These are phyloP conservation scores for Drosophila pseudoananassae DNA, from an alignment of 1,140 invertebrate species.

Conservation along the genomic window DNA sequence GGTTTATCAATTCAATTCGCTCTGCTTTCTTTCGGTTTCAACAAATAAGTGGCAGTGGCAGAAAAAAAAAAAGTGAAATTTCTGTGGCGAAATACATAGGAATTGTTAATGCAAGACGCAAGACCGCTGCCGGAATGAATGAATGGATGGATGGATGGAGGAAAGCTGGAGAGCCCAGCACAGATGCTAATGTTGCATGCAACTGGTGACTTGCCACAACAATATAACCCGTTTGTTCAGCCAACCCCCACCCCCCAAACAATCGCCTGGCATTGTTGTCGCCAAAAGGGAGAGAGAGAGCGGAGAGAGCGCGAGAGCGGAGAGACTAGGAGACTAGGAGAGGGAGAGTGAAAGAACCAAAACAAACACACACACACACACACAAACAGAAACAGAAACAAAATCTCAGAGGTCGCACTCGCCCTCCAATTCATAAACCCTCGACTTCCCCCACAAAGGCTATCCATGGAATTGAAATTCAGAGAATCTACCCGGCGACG, in stretches of 20 bases:
- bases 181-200: constrained; percentile 37
- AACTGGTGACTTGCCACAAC: constrained; percentile 25
- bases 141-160: constrained; percentile 13
- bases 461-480: constrained; percentile 43
- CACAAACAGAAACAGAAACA: too few species aligned
- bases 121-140: not conserved
- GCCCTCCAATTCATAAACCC: too few species aligned
- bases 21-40: constrained; percentile 34
- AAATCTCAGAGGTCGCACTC: not conserved
- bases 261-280: constrained; percentile 42
- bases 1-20: constrained; percentile 22
- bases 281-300: not conserved
- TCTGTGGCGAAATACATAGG: constrained; percentile 27
- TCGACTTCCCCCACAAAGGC: too few species aligned
- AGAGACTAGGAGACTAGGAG: too few species aligned
- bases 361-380: constrained; percentile 40
- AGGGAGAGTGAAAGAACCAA: constrained; percentile 10
- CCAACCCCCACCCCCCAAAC: constrained; percentile 16
- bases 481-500: constrained; percentile 9
- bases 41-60: not conserved
- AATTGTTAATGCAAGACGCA: constrained; percentile 38
- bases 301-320: not conserved
- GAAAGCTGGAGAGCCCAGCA: constrained; percentile 3
- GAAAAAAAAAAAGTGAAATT: constrained; percentile 54
- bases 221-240: constrained; percentile 33